Base-by-base conservation (phyloP, 1,140 invertebrate genomes). In the Coboldia fuscipes region DNA sequence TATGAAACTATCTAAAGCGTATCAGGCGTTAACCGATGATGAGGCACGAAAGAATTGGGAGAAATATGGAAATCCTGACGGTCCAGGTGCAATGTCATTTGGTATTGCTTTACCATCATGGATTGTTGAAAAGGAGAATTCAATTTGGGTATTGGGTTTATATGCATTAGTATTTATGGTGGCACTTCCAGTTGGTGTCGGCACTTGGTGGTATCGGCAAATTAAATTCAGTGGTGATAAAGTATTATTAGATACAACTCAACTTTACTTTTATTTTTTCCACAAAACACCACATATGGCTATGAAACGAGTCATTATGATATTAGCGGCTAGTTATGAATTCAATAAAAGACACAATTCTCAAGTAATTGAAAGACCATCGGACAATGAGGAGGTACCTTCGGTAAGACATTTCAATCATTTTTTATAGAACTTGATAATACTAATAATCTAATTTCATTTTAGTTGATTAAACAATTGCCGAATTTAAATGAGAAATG, bases 61-160 rank as follows among this genome's bases (percentile, higher is more conserved):
- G 52, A 86, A 90, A 55, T 96, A 97, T 70, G 96, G 96, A 23
- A 97, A 98, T 68, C 94, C 94, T 10, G 94, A 99, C 72, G 96
- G 96, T 4, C 96, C 96, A 20, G 90, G 89, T 41, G 90, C 89
- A 15, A 97, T 92, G 72, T 89, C 84, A 45, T 97, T 98, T 70
- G 94, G 96, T 41, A 99, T 99, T 55, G 96, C 94, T 27, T 60
- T 99, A 28, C 96, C 96, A 14, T 97, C 93, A 34, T 99, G 94
- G 94, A 97, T 99, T 57, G 89, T 99, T n/a, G 92, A 97, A 51
- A 93, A 96, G 56, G 85, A 98, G 61, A 98, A 99, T 57, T 96
- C 90, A 42, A 72, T 97, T 22, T 96, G 88, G 86, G 92, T 97
- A 7, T 62, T 98, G 24, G 89, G 88, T 12, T 64, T 94, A 0